A percentile compares a stretch with the other conserved stretches of the same genome.
These are phyloP conservation scores for Petrocephalus zakoni DNA, from an alignment of 2,113 vertebrate genomes.

Conservation along the genomic window DNA sequence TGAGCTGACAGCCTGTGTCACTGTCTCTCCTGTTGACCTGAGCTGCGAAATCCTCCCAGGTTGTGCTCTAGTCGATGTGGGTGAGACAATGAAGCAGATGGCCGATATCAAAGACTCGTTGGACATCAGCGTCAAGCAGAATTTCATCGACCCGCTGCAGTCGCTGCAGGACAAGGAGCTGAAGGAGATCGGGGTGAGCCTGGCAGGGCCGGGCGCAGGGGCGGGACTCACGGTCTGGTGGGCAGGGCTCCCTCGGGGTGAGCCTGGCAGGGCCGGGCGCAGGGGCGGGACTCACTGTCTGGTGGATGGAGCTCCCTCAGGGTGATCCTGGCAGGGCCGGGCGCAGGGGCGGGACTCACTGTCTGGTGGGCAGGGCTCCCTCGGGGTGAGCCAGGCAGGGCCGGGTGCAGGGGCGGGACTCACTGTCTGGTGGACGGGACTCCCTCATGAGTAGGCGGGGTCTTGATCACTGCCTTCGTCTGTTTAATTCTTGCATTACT, in stretches of 20 bases:
- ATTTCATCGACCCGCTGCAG: constrained; percentile 82
- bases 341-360: neutral
- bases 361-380: neutral
- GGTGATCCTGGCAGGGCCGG: constrained; percentile 1
- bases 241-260: neutral
- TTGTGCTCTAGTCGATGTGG: constrained; percentile 66
- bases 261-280: constrained; percentile 5
- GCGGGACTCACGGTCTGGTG: neutral
- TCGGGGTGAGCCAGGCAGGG: neutral
- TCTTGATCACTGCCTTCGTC: too few relatives aligned
- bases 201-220: neutral
- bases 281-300: neutral
- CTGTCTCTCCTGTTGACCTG: neutral
- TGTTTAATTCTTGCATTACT: too few relatives aligned
- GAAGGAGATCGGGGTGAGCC: constrained; percentile 77
- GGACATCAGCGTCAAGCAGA: constrained; percentile 75
- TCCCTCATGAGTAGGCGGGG: too few relatives aligned
- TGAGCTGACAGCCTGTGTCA: too few relatives aligned
- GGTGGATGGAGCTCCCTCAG: neutral
- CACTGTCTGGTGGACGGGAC: too few relatives aligned
- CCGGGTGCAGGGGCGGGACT: neutral
- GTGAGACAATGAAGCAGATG: constrained; percentile 80
- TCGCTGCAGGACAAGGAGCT: constrained; percentile 78
- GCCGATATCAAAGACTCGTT: constrained; percentile 74
- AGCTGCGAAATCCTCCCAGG: constrained; percentile 50